A percentile compares a stretch with the other conserved stretches of the same genome.
Conservation (phyloP, 2,797 vertebrate genomes). For the Nothura maculosa region DNA sequence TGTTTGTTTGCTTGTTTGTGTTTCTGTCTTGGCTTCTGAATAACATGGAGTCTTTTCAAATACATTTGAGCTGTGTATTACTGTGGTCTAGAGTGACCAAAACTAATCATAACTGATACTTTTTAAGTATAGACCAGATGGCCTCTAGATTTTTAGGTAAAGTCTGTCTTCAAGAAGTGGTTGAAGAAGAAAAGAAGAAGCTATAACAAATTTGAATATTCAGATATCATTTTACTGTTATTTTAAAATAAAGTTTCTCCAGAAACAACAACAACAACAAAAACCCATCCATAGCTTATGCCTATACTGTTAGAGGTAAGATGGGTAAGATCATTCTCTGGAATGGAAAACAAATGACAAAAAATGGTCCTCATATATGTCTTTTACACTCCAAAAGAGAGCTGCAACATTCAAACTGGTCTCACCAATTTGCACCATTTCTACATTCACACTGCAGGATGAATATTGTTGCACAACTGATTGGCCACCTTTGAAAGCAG, state of each 20-base stretch:
- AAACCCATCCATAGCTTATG: not conserved
- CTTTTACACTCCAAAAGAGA: not conserved
- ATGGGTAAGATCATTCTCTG: accelerated
- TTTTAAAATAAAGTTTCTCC: not conserved
- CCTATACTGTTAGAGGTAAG: not conserved
- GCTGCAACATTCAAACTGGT: not conserved
- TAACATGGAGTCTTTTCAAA: not conserved
- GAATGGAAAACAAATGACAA: not conserved
- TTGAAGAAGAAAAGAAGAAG: not conserved
- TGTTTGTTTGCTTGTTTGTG: not conserved
- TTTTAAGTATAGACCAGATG: not conserved
- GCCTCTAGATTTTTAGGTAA: not conserved
- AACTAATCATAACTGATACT: not conserved
- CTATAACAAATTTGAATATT: not conserved
- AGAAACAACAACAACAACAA: not conserved
- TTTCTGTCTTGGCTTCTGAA: not conserved
- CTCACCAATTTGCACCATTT: not conserved
- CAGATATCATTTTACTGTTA: not conserved
- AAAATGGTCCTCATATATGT: not conserved
- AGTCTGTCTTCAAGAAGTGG: not conserved
- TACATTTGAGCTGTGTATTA: not conserved
- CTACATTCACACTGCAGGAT: not conserved
- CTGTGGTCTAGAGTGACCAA: not conserved
- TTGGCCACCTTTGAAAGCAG: not conserved
- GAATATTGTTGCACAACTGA: not conserved